Conservation (phyloP, 2,888 invertebrate species). For the Myopa tessellatipennis region DNA sequence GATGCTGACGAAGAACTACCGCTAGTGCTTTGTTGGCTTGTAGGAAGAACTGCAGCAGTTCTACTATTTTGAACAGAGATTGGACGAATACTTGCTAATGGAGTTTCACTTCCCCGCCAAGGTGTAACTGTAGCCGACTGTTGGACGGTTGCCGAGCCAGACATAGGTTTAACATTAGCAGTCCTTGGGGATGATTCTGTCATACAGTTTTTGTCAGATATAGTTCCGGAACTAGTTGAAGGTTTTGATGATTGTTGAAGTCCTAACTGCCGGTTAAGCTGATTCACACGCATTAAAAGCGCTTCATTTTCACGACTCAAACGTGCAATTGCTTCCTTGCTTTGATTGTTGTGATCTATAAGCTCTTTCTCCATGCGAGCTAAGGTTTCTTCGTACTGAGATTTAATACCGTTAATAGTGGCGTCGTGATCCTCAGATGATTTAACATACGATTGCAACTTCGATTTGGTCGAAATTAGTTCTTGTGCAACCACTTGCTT, state of each 20-base stretch:
- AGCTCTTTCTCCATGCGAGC: constrained; percentile 80
- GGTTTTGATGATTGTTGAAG: constrained; percentile 76
- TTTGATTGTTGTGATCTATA: constrained; percentile 73
- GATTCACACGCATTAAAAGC: constrained; percentile 76
- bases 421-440: constrained; percentile 72
- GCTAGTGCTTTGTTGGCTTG: constrained; percentile 66
- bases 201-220: constrained; percentile 71
- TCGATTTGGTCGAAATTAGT: constrained; percentile 70
- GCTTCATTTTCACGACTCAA: constrained; percentile 76
- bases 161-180: constrained; percentile 95
- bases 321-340: constrained; percentile 69
- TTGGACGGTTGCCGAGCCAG: constrained; percentile 72
- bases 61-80: constrained; percentile 80
- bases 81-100: constrained; percentile 91
- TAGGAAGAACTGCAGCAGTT: constrained; percentile 83
- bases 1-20: constrained; percentile 64
- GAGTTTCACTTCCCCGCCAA: constrained; percentile 83
- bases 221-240: constrained; percentile 74
- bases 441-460: constrained; percentile 70
- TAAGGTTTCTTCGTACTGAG: constrained; percentile 78
- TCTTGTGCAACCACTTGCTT: constrained; percentile 75
- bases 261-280: constrained; percentile 76
- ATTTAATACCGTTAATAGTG: constrained; percentile 74
- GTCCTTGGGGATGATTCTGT: constrained; percentile 76
- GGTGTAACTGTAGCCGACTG: constrained; percentile 72